A percentile compares a stretch with the other conserved stretches of the same genome.
Evolutionary conservation across 2,888 invertebrate genomes (phyloP).

Genomic region (Eupithecia subumbrata): DNA sequence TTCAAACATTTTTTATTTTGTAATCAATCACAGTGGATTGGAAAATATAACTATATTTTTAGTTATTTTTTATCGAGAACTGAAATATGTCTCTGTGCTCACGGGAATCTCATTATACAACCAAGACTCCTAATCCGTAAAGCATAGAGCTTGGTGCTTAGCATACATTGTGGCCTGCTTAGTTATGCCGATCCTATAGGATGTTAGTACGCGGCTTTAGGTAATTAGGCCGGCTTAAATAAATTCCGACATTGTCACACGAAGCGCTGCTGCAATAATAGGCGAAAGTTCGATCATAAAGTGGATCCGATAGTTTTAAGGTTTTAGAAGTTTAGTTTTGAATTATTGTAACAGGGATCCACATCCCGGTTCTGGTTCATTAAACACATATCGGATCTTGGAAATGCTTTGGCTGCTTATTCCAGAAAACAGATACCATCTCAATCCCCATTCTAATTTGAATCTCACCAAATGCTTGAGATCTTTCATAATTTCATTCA

Average conservation of each 20-base stretch:
- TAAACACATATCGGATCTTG: no score
- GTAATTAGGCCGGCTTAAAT: background rate
- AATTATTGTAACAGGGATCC: background rate
- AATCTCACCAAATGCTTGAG: no score
- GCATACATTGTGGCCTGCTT: background rate
- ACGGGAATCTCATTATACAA: background rate
- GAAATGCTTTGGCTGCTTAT: no score
- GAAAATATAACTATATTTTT: no score
- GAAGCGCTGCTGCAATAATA: background rate
- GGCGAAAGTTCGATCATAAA: background rate
- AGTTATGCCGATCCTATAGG: background rate
- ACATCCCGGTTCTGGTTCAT: background rate
- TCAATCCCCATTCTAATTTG: no score
- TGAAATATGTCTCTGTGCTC: background rate
- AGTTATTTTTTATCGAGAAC: background rate
- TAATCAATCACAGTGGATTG: no score
- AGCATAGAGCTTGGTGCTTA: background rate
- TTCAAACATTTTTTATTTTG: no score
- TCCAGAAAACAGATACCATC: no score
- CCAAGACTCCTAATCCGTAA: background rate
- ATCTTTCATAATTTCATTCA: no score
- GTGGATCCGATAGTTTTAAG: background rate
- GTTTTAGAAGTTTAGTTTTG: background rate
- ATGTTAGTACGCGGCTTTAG: conserved; percentile 3
- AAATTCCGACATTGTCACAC: background rate